These are phyloP conservation scores for Neotoxoptera formosana DNA, from an alignment of 1,140 invertebrate species.

Conservation along the genomic window DNA sequence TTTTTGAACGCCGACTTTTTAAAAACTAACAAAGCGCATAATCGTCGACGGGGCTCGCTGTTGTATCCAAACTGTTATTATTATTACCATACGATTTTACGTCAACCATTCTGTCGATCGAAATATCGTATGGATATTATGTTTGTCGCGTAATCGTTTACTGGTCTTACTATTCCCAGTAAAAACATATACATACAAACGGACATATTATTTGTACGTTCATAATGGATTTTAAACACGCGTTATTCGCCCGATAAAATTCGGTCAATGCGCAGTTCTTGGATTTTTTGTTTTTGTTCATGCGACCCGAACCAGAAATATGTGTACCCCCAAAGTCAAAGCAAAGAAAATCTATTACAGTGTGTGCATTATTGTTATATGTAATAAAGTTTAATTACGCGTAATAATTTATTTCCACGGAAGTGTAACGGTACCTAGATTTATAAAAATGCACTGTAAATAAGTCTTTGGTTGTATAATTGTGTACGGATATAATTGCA, in stretches of 20 bases:
- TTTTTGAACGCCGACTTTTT: not conserved
- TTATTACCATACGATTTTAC: not conserved
- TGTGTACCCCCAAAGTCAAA: not conserved
- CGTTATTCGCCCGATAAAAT: not conserved
- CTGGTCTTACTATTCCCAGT: not conserved
- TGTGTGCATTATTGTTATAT: not conserved
- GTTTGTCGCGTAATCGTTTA: not conserved
- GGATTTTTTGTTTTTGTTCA: not conserved
- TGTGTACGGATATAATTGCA: not conserved
- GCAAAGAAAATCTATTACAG: not conserved
- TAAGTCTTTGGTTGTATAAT: not conserved
- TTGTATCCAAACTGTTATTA: not conserved
- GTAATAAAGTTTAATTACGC: slow-evolving; percentile 15
- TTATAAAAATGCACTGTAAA: not conserved
- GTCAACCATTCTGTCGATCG: not conserved
- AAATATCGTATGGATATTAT: not conserved
- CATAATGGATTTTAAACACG: not conserved
- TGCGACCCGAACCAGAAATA: not conserved
- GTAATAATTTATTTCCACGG: not conserved
- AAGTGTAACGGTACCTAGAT: not conserved
- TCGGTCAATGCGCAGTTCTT: not conserved
- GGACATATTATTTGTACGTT: not conserved
- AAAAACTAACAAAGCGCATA: not conserved
- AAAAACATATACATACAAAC: not conserved
- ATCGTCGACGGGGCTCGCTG: not conserved